These are phyloP conservation scores for Trilocha varians DNA, from an alignment of 2,888 invertebrate genomes.

Conservation along the genomic window DNA sequence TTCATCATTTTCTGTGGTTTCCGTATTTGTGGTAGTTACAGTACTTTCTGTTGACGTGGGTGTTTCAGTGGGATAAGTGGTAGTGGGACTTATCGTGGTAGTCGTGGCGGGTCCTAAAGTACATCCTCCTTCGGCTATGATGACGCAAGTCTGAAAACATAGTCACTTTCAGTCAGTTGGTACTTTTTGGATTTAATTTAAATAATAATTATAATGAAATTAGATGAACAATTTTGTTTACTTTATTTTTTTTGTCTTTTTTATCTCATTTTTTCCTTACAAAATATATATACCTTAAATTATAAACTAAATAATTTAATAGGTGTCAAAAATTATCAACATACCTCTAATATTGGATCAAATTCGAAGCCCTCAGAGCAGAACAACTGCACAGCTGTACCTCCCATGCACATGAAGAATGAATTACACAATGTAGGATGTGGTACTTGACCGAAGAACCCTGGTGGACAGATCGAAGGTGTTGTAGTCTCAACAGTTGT, in stretches of 20 bases:
- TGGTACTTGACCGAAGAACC: conserved; percentile 22
- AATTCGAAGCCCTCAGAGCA: conserved; percentile 23
- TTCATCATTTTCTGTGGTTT: neutral
- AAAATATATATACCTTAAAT: neutral
- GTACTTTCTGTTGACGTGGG: neutral
- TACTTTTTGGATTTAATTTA: too few relatives aligned
- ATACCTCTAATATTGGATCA: conserved; percentile 16
- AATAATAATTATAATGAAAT: too few relatives aligned
- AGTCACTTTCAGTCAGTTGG: too few relatives aligned
- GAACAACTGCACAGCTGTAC: conserved; percentile 12
- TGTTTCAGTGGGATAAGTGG: neutral
- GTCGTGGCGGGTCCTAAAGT: conserved; percentile 8
- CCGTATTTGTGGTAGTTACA: too few relatives aligned
- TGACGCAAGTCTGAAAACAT: conserved; percentile 13
- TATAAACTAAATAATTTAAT: too few relatives aligned
- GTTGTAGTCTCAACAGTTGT: neutral
- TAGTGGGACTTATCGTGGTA: neutral
- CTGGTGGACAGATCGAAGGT: conserved; percentile 19
- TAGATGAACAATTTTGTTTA: too few relatives aligned
- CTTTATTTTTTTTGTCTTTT: too few relatives aligned
- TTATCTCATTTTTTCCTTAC: too few relatives aligned
- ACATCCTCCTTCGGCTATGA: conserved; percentile 19
- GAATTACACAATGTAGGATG: conserved; percentile 26
- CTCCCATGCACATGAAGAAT: conserved; percentile 24
- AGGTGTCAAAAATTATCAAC: neutral